Evolutionary conservation across 2,797 vertebrate genomes (phyloP).

Genomic region (Molossus molossus): DNA sequence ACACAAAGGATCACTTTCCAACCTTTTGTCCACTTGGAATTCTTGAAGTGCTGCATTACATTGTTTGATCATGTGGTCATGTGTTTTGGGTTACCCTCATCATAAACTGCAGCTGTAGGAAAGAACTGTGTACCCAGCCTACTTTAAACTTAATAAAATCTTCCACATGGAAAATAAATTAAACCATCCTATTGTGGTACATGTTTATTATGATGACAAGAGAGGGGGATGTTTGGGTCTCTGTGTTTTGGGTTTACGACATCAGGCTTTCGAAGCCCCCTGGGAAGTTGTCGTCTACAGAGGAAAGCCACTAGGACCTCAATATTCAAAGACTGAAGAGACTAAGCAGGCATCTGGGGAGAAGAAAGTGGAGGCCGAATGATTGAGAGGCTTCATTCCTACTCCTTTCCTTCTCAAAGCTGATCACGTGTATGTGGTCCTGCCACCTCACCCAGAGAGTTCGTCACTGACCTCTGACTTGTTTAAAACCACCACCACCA

Average conservation of each 20-base stretch:
- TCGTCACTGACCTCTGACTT: neutral
- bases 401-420: neutral
- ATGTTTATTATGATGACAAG: constrained; percentile 68
- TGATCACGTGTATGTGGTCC: neutral
- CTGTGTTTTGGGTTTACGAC: constrained; percentile 28
- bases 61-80: constrained; percentile 77
- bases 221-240: neutral
- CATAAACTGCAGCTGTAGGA: constrained; percentile 81
- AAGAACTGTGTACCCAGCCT: constrained; percentile 69
- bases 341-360: neutral
- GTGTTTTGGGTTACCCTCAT: constrained; percentile 80
- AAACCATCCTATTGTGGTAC: constrained; percentile 67
- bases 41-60: neutral
- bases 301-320: constrained; percentile 32
- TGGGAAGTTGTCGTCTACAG: constrained; percentile 31
- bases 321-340: neutral
- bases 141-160: constrained; percentile 81
- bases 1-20: constrained; percentile 63
- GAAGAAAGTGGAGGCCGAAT: neutral
- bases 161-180: constrained; percentile 85
- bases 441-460: neutral
- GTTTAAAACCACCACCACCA: neutral
- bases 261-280: constrained; percentile 42
- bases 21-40: constrained; percentile 66
- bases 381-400: neutral